These are phyloP conservation scores for Thera obeliscata DNA, from an alignment of 2,888 invertebrate genomes.

Conservation along the genomic window DNA sequence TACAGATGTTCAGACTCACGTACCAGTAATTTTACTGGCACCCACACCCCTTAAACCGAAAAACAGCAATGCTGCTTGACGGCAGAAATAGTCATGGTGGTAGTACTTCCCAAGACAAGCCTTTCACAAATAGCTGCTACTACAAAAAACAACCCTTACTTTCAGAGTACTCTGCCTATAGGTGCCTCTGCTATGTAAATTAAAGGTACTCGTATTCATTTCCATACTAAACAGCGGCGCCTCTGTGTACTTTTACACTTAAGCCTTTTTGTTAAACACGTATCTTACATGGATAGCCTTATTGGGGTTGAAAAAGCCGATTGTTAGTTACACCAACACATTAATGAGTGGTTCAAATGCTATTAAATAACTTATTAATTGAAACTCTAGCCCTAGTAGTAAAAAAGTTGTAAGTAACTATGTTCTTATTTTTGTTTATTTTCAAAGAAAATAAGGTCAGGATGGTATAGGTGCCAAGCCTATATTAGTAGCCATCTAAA, in stretches of 20 bases:
- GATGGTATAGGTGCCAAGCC: no score
- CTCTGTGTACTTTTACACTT: slow-evolving; percentile 24
- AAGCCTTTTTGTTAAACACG: slow-evolving; percentile 9
- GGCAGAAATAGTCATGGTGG: no score
- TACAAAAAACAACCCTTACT: not conserved
- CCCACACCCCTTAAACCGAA: no score
- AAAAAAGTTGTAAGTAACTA: no score
- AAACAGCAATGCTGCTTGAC: no score
- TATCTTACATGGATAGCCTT: slow-evolving; percentile 17
- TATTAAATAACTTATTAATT: not conserved
- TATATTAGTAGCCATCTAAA: no score
- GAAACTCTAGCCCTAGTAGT: not conserved
- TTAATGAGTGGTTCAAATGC: not conserved
- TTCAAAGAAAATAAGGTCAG: no score
- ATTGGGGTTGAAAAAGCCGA: not conserved
- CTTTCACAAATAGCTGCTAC: no score
- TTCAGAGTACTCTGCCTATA: not conserved
- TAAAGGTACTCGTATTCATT: slow-evolving; percentile 20
- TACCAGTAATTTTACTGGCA: no score
- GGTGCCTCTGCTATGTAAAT: slow-evolving; percentile 16
- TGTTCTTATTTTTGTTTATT: no score
- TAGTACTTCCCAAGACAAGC: no score
- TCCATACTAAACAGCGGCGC: slow-evolving; percentile 28
- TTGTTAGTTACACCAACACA: not conserved
- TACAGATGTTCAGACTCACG: no score